phyloP scores from a whole-genome alignment of 92 coral and sea anemone genomes.

The Parazoanthus darwini region DNA sequence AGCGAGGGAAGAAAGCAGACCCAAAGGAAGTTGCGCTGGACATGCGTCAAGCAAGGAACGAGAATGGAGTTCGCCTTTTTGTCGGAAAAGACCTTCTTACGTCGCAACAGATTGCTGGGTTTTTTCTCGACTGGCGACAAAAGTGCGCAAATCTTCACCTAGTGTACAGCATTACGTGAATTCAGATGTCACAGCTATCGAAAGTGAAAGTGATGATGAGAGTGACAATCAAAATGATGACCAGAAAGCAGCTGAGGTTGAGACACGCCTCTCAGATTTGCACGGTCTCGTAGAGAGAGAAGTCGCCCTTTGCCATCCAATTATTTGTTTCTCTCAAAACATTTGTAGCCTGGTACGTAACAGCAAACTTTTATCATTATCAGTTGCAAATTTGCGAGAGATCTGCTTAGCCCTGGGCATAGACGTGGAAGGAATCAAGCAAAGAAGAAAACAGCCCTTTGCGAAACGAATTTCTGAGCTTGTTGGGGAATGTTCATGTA shows the following conservation, averaged over 20 bases:
- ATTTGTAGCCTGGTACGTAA: conserved; percentile 37
- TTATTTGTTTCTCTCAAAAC: conserved; percentile 36
- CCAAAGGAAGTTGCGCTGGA: not conserved
- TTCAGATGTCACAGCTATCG: no score
- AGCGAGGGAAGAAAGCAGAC: not conserved
- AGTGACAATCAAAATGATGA: no score
- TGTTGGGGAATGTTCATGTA: conserved; percentile 19
- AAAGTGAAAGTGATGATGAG: no score
- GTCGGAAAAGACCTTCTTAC: conserved; percentile 40
- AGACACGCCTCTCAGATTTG: conserved; percentile 21
- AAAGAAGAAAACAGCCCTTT: conserved; percentile 46
- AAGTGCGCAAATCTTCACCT: no score
- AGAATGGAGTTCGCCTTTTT: not conserved
- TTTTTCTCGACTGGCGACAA: conserved; percentile 4
- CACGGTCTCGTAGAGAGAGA: conserved; percentile 19
- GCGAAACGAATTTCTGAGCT: conserved; percentile 27
- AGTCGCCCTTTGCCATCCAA: conserved; percentile 42
- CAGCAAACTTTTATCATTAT: conserved; percentile 25
- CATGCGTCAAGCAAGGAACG: not conserved
- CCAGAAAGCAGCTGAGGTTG: conserved; percentile 31
- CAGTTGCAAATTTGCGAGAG: not conserved
- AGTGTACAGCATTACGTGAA: no score
- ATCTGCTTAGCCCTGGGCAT: conserved; percentile 41
- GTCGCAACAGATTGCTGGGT: conserved; percentile 19
- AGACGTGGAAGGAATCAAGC: conserved; percentile 25